Evolutionary conservation across 2,113 vertebrate genomes (phyloP).

Genomic region (Lagopus muta): DNA sequence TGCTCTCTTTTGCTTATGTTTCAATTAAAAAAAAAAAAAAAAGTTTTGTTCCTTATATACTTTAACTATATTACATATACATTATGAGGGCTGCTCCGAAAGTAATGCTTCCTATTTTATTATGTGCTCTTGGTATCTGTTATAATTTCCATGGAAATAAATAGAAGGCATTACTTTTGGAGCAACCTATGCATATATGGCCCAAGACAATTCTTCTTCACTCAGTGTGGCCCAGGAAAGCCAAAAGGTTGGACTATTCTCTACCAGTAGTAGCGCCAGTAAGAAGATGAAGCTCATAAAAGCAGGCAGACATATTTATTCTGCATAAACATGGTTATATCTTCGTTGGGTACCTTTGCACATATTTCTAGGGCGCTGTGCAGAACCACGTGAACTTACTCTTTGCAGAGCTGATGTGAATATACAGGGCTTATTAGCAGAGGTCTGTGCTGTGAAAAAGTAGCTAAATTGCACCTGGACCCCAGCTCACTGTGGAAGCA

Average conservation of each 20-base stretch:
- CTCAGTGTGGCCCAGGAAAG: no score
- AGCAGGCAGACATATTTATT: neutral
- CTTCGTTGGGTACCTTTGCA: neutral
- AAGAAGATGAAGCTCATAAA: conserved; percentile 15
- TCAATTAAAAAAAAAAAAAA: no score
- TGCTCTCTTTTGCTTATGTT: no score
- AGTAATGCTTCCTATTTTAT: no score
- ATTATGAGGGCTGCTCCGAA: no score
- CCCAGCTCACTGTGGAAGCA: neutral
- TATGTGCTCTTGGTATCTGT: no score
- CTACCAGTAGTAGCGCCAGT: neutral
- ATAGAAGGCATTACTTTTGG: no score
- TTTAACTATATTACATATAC: no score
- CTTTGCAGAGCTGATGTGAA: neutral
- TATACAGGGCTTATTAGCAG: neutral
- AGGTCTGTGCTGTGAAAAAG: neutral
- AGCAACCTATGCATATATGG: no score
- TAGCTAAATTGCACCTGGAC: conserved; percentile 21
- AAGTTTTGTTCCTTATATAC: no score
- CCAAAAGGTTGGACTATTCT: neutral
- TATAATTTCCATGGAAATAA: no score
- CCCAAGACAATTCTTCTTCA: no score
- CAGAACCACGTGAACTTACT: neutral
- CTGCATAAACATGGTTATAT: neutral
- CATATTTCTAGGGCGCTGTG: neutral